A percentile compares a stretch with the other conserved stretches of the same genome.
Conservation (phyloP, 2,113 vertebrate species). For the Brachirus orientalis region DNA sequence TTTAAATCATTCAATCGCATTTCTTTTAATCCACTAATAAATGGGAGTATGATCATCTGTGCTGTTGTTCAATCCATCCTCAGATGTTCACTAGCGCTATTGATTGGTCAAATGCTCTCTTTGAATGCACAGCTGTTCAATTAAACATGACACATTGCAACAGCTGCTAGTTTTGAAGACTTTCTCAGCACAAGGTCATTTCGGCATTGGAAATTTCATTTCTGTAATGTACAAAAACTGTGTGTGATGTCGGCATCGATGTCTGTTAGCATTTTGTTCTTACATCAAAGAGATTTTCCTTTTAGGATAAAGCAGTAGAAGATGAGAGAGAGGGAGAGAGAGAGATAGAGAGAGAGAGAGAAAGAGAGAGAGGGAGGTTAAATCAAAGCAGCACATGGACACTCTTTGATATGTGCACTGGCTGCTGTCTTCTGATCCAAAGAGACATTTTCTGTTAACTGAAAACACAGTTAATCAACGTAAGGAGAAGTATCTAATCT, state of each 20-base stretch:
- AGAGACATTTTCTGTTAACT: not conserved
- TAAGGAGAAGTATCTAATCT: not conserved
- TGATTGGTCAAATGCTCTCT: slow-evolving; percentile 6
- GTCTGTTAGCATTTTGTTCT: not conserved
- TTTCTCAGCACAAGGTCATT: not conserved
- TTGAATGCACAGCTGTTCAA: slow-evolving; percentile 1
- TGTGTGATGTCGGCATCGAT: not conserved
- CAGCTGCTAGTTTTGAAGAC: slow-evolving; percentile 27
- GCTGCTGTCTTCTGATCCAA: slow-evolving; percentile 10
- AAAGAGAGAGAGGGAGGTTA: too few relatives aligned
- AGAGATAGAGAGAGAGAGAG: too few relatives aligned
- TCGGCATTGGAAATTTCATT: not conserved
- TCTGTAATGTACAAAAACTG: not conserved
- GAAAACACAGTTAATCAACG: not conserved
- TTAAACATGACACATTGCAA: not conserved
- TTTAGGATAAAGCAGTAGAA: too few relatives aligned
- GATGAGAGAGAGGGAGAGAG: too few relatives aligned
- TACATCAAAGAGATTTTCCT: slow-evolving; percentile 5
- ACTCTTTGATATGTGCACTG: not conserved
- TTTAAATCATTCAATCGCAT: not conserved
- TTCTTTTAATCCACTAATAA: slow-evolving; percentile 5
- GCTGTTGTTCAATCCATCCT: not conserved
- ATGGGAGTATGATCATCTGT: not conserved
- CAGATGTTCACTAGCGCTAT: slow-evolving; percentile 4
- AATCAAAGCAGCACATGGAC: not conserved